A percentile compares a stretch with the other conserved stretches of the same genome.
These are phyloP conservation scores for Coregonus clupeaformis DNA, from an alignment of 2,113 vertebrate species.

Conservation along the genomic window DNA sequence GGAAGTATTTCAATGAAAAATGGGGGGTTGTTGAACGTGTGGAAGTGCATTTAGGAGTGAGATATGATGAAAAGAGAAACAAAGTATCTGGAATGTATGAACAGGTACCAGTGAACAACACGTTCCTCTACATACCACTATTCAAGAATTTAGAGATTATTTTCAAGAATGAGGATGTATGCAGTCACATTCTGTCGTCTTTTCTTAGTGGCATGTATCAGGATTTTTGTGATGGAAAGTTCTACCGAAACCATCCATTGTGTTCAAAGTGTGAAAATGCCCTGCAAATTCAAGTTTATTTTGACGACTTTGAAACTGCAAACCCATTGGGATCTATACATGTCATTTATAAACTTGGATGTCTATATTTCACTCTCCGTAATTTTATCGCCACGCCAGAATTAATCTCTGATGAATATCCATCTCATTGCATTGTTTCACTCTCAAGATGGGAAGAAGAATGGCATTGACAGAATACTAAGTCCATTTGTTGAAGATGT, in stretches of 20 bases:
- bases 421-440: not conserved
- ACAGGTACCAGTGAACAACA: constrained; percentile 9
- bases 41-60: constrained; percentile 11
- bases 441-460: not conserved
- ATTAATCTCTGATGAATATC: not conserved
- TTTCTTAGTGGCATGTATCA: not conserved
- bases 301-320: not conserved
- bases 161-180: constrained; percentile 14
- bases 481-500: no score
- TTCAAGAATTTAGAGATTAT: constrained; percentile 16
- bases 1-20: constrained; percentile 6
- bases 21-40: not conserved
- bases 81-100: constrained; percentile 9
- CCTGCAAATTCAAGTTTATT: constrained; percentile 12
- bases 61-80: constrained; percentile 14
- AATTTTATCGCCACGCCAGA: not conserved
- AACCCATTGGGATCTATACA: constrained; percentile 7
- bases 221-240: constrained; percentile 19
- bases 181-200: not conserved
- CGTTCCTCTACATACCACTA: constrained; percentile 12
- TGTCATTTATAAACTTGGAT: constrained; percentile 10
- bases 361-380: constrained; percentile 12
- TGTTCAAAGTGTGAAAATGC: constrained; percentile 11
- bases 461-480: not conserved
- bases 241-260: constrained; percentile 6